Base-by-base conservation (phyloP, 2,113 vertebrate species). In the Nansenia antarctica region DNA sequence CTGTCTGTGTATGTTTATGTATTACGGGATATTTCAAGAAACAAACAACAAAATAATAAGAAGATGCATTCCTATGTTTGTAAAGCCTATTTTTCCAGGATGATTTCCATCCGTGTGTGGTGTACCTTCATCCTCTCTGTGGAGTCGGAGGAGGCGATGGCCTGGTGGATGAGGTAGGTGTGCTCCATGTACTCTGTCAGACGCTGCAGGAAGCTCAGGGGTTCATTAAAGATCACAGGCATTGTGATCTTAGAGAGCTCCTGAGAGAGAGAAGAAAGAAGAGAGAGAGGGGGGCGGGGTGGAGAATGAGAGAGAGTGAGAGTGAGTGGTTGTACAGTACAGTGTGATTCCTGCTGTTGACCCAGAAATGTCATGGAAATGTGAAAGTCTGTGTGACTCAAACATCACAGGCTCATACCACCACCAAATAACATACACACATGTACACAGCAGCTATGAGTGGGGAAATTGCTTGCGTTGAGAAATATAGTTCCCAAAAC, bases 111-210 rank as follows among this genome's bases (percentile, higher is more conserved):
- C 29, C 29, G 53, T n/a, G 39, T 1, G 18, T 14, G 0, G 18
- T 14, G 0, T 81, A 99, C 98, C 96, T 98, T 96, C 96, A 99
- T 98, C 58, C 98, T 86, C 80, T 99, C 94, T 0, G 93, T 76
- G 0, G 96, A 93, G 82, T 96, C 93, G 2, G 92, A 73, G 5
- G 90, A 84, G 0, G 85, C 76, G 64, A 93, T 96, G 87, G 97
- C 97, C 79, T 94, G 94, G 81, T 96, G 95, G 85, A 99, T 95
- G 88, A 99, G 96, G 86, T 96, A 95, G 0, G 96, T 98, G 58
- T 99, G 98, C 87, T 99, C 97, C 98, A 99, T 99, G 62, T 99
- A 99, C 69, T 99, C 98, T 0, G 95, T 96, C 0, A 99, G 93
- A 4, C 97, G 93, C 83, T 99, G 98, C 0, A 99, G 86, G 81